Evolutionary conservation across 1,140 invertebrate species (phyloP).

Genomic region (Pantala flavescens): DNA sequence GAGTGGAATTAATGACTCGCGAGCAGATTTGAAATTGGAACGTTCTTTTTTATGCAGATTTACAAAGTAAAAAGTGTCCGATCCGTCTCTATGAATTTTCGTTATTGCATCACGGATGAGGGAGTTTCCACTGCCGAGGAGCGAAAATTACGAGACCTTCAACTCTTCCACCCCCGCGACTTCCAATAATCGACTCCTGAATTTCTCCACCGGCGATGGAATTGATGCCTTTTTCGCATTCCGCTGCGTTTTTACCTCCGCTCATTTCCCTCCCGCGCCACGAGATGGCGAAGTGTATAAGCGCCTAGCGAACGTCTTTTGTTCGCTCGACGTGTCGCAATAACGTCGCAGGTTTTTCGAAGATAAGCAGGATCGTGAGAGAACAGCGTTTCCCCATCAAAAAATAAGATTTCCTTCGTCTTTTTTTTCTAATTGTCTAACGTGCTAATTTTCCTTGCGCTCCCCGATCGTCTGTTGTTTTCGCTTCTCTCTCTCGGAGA

Average conservation of each 20-base stretch:
- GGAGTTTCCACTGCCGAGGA: background rate
- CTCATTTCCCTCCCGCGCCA: background rate
- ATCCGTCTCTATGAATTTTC: conserved; percentile 4
- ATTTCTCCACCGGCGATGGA: no score
- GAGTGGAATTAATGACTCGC: background rate
- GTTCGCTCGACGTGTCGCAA: no score
- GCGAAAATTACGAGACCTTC: background rate
- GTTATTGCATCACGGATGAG: background rate
- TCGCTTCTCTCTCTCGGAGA: no score
- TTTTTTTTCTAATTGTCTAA: no score
- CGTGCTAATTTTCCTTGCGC: no score
- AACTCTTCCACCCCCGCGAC: background rate
- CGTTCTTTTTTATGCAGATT: background rate
- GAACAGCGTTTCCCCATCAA: no score
- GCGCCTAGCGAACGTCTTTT: no score
- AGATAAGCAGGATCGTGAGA: no score
- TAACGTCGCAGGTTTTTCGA: no score
- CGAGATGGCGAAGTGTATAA: no score
- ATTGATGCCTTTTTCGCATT: background rate
- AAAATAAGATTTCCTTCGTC: no score
- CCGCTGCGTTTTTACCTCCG: background rate
- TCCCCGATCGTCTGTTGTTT: no score
- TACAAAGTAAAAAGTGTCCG: background rate
- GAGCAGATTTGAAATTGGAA: background rate
- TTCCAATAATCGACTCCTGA: background rate